A percentile compares a stretch with the other conserved stretches of the same genome.
Conservation (phyloP, 2,113 vertebrate species). For the Hippocampus guttulatus region DNA sequence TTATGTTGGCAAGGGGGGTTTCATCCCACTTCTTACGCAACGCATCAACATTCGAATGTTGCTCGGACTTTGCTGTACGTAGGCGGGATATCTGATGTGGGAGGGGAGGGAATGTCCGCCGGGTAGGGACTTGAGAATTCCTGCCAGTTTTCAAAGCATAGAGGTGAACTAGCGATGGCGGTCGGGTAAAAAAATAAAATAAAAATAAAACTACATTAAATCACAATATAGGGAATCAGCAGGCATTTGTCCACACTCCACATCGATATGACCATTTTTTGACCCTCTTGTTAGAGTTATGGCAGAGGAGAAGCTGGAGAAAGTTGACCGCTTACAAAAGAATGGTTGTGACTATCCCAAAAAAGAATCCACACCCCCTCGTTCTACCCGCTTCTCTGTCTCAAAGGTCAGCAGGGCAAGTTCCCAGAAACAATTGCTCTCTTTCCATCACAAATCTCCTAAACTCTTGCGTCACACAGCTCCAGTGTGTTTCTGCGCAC, state of each 20-base stretch:
- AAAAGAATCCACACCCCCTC: conserved; percentile 26
- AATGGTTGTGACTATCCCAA: conserved; percentile 15
- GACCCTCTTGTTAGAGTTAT: conserved; percentile 19
- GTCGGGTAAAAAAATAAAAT: too few relatives aligned
- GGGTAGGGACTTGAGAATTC: conserved; percentile 14
- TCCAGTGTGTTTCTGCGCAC: neutral
- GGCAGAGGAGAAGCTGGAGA: conserved; percentile 32
- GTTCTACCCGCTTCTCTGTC: conserved; percentile 26
- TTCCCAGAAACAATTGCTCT: conserved; percentile 57
- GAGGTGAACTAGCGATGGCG: neutral
- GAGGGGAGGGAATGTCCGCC: conserved; percentile 33
- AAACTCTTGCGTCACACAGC: conserved; percentile 23
- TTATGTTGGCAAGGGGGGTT: conserved; percentile 36
- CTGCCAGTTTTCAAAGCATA: neutral
- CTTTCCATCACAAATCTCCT: conserved; percentile 52
- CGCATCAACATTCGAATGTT: conserved; percentile 32
- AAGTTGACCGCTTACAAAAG: neutral
- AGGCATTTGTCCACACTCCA: neutral
- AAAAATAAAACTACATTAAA: neutral
- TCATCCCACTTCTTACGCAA: conserved; percentile 22
- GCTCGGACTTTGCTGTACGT: conserved; percentile 12
- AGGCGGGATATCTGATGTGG: conserved; percentile 29
- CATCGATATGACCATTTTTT: conserved; percentile 12
- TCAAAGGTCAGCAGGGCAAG: conserved; percentile 53
- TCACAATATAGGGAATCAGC: neutral